phyloP scores from a whole-genome alignment of 2,888 invertebrate genomes.

The Malthinus flaveolus region DNA sequence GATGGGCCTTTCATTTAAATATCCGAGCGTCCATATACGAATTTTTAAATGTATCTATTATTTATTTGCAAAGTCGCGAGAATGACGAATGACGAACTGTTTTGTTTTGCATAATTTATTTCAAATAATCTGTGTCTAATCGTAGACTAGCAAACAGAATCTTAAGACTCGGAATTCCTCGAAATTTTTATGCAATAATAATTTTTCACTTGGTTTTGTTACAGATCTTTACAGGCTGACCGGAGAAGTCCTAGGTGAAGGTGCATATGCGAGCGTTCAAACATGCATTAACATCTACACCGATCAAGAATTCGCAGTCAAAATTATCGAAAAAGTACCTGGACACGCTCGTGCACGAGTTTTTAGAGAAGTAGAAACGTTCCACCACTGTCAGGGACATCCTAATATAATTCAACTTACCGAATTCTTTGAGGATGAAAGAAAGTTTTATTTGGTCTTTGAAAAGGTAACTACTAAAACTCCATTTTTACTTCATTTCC shows the following conservation, averaged over 20 bases:
- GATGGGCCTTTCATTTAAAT: neutral
- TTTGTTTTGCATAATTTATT: too few species aligned
- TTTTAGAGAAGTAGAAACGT: conserved; percentile 98
- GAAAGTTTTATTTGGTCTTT: conserved; percentile 96
- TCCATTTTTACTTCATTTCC: neutral
- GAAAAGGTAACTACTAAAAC: conserved; percentile 78
- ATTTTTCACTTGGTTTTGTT: too few species aligned
- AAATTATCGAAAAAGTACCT: conserved; percentile 94
- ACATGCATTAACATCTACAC: conserved; percentile 91
- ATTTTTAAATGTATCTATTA: too few species aligned
- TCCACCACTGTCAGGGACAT: conserved; percentile 97
- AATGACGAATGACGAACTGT: too few species aligned
- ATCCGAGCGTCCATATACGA: too few species aligned
- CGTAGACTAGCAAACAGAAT: too few species aligned
- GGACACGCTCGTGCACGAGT: conserved; percentile 93
- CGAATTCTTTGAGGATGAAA: conserved; percentile 96
- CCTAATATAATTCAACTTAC: conserved; percentile 96
- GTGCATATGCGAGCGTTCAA: conserved; percentile 95
- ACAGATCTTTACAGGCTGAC: conserved; percentile 93
- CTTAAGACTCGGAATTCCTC: too few species aligned
- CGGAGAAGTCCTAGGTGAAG: conserved; percentile 94
- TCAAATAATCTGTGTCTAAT: too few species aligned
- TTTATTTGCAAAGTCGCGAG: too few species aligned
- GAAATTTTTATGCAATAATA: too few species aligned
- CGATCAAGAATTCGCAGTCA: conserved; percentile 94